Evolutionary conservation across 2,113 vertebrate genomes (phyloP).

Genomic region (Otus sunia): DNA sequence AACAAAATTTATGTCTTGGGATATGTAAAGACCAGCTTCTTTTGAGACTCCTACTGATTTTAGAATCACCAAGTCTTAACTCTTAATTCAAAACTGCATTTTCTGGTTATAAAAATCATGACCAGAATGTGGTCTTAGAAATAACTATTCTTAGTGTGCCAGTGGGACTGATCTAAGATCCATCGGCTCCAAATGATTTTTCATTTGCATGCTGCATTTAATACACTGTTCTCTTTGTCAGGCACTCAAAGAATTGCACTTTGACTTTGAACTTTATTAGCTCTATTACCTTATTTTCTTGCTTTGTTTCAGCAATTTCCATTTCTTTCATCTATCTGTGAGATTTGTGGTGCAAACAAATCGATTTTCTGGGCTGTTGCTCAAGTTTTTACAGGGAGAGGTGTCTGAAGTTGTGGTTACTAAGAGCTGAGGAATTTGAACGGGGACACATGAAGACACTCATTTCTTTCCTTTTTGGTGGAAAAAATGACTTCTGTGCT

Average conservation of each 20-base stretch:
- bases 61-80: not conserved
- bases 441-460: not conserved
- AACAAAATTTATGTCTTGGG: not conserved
- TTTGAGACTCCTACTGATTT: not conserved
- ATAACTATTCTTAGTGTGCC: not conserved
- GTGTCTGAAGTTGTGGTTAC: not conserved
- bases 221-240: not conserved
- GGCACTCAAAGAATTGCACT: not conserved
- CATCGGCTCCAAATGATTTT: not conserved
- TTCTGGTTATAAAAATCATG: not conserved
- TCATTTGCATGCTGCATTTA: not conserved
- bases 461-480: not conserved
- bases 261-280: constrained; percentile 1
- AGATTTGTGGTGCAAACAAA: constrained; percentile 18
- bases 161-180: not conserved
- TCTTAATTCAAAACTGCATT: not conserved
- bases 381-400: not conserved
- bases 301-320: constrained; percentile 18
- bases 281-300: not conserved
- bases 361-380: not conserved
- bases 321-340: not conserved
- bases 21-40: not conserved
- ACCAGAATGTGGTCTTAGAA: not conserved
- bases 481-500: not conserved
- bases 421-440: not conserved